These are phyloP conservation scores for Empis livida DNA, from an alignment of 2,888 invertebrate genomes.

Conservation along the genomic window DNA sequence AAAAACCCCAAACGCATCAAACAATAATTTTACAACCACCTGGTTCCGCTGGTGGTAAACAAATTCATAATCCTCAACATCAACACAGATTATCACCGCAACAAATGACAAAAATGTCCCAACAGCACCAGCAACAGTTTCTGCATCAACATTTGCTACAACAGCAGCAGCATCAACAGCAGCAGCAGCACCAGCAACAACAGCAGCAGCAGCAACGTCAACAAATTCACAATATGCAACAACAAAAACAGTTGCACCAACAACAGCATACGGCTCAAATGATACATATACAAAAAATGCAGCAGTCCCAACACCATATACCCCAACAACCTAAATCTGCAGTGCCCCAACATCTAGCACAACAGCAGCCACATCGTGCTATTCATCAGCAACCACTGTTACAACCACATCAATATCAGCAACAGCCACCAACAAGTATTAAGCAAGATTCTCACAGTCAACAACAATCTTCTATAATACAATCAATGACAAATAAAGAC, in stretches of 20 bases:
- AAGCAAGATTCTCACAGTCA: neutral
- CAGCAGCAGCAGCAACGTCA: slow-evolving; percentile 13
- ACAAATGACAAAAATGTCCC: slow-evolving; percentile 22
- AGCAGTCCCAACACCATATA: slow-evolving; percentile 16
- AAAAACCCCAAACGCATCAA: slow-evolving; percentile 24
- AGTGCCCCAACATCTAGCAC: slow-evolving; percentile 10
- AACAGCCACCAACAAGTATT: too few species aligned
- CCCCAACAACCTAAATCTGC: slow-evolving; percentile 7
- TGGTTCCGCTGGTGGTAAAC: neutral
- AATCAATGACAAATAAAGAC: too few species aligned
- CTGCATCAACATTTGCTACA: slow-evolving; percentile 16
- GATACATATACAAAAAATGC: slow-evolving; percentile 16
- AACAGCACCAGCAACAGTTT: slow-evolving; percentile 17
- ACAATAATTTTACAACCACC: slow-evolving; percentile 19
- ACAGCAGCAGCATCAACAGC: slow-evolving; percentile 12
- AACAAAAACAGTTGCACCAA: slow-evolving; percentile 13
- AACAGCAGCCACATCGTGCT: slow-evolving; percentile 5
- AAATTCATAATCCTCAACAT: slow-evolving; percentile 12
- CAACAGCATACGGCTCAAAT: slow-evolving; percentile 9
- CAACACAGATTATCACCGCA: slow-evolving; percentile 12
- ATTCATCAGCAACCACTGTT: slow-evolving; percentile 9
- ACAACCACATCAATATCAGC: slow-evolving; percentile 3
- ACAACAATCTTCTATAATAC: neutral
- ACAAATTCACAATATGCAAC: slow-evolving; percentile 11
- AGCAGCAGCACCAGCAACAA: slow-evolving; percentile 11